Conservation (phyloP, 2,797 vertebrate genomes). For the Chrosomus eos region DNA sequence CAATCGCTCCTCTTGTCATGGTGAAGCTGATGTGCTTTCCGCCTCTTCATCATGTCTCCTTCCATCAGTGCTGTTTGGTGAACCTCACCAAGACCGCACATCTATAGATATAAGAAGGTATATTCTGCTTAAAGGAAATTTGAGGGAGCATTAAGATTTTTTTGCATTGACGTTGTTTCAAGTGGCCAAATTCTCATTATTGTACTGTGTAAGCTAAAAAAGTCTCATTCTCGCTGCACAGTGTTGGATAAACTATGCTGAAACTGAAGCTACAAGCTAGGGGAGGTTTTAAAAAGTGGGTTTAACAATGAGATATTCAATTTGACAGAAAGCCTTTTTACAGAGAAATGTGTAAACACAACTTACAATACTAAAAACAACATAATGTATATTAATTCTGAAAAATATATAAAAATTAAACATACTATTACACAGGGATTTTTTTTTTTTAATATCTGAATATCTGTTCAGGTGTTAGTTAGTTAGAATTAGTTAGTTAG, state of each 20-base stretch:
- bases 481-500: no score
- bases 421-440: no score
- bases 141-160: background rate
- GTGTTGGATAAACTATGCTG: background rate
- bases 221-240: background rate
- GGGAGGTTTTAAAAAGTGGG: no score
- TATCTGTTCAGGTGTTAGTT: no score
- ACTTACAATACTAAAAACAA: no score
- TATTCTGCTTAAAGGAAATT: background rate
- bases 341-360: no score
- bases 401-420: no score
- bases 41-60: background rate
- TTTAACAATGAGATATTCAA: no score
- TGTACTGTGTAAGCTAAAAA: background rate
- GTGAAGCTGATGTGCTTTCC: conserved; percentile 13
- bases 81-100: background rate
- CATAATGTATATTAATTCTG: no score
- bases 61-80: background rate
- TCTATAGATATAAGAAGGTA: background rate
- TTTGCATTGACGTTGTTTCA: background rate
- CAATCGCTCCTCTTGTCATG: background rate
- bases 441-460: no score
- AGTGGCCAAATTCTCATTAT: background rate
- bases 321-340: no score
- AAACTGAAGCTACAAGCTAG: background rate